phyloP scores from a whole-genome alignment of 2,888 invertebrate genomes.

The Rhagonycha lutea region DNA sequence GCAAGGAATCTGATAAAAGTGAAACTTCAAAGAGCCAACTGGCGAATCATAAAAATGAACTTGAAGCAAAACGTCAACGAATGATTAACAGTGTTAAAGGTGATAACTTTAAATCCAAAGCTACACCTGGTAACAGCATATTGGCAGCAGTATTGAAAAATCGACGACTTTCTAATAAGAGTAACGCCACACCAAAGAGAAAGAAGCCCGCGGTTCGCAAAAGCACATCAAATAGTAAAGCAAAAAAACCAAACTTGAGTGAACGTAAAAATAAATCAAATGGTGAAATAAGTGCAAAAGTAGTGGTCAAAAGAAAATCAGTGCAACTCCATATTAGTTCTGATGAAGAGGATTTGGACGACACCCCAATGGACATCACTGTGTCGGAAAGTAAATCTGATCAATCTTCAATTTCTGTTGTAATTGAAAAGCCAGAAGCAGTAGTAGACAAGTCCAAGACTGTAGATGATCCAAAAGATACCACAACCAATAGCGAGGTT shows the following conservation, averaged over 20 bases:
- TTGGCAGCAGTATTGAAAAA: neutral
- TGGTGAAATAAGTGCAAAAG: neutral
- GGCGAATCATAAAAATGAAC: constrained; percentile 20
- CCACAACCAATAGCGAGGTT: neutral
- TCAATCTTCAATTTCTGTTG: constrained; percentile 9
- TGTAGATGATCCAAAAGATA: neutral
- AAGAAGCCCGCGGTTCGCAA: neutral
- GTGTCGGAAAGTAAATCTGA: constrained; percentile 15
- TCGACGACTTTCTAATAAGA: neutral
- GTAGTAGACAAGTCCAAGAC: neutral
- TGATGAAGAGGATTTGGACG: constrained; percentile 34
- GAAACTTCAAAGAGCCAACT: neutral
- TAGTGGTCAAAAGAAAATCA: neutral
- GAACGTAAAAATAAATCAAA: constrained; percentile 11
- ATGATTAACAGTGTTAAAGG: constrained; percentile 35
- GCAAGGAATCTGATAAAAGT: neutral
- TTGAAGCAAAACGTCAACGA: constrained; percentile 44
- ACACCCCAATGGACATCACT: too few species aligned
- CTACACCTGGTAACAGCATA: neutral
- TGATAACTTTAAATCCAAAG: constrained; percentile 32
- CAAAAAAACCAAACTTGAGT: neutral
- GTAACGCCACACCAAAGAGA: neutral
- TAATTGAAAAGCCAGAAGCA: neutral
- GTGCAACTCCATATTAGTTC: constrained; percentile 36
- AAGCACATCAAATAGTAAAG: neutral